Evolutionary conservation across 2,888 invertebrate genomes (phyloP).

Genomic region (Pseudanteris insignis): DNA sequence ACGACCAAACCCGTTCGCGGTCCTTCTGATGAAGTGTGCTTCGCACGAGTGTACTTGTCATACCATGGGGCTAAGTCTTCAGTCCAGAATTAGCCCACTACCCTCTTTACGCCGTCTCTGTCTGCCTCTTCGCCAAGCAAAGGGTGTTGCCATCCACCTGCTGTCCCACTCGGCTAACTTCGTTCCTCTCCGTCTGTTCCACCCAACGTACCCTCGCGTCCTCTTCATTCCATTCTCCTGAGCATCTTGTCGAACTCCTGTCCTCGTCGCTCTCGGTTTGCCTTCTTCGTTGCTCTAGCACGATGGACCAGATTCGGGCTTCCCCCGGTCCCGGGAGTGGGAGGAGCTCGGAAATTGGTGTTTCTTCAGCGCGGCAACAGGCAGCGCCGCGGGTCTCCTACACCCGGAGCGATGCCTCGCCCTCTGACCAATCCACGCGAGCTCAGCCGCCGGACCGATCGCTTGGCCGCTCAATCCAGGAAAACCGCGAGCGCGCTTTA

Average conservation of each 20-base stretch:
- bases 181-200: conserved; percentile 5
- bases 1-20: conserved; percentile 19
- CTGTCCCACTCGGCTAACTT: neutral
- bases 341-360: conserved; percentile 54
- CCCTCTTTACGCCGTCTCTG: conserved; percentile 16
- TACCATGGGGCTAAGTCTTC: conserved; percentile 54
- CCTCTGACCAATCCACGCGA: conserved; percentile 59
- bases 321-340: conserved; percentile 39
- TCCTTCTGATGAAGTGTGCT: conserved; percentile 63
- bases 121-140: conserved; percentile 14
- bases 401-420: conserved; percentile 56
- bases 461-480: conserved; percentile 41
- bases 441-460: conserved; percentile 32
- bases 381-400: conserved; percentile 37
- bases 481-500: conserved; percentile 40
- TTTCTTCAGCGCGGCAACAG: conserved; percentile 43
- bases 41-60: conserved; percentile 64
- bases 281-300: conserved; percentile 20
- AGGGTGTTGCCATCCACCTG: conserved; percentile 33
- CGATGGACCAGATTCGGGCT: conserved; percentile 34
- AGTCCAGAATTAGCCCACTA: conserved; percentile 62
- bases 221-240: conserved; percentile 9
- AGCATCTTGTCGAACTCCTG: conserved; percentile 11
- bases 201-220: neutral
- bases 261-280: conserved; percentile 31